Evolutionary conservation across 2,888 invertebrate genomes (phyloP).

Genomic region (Lysandra bellargus): DNA sequence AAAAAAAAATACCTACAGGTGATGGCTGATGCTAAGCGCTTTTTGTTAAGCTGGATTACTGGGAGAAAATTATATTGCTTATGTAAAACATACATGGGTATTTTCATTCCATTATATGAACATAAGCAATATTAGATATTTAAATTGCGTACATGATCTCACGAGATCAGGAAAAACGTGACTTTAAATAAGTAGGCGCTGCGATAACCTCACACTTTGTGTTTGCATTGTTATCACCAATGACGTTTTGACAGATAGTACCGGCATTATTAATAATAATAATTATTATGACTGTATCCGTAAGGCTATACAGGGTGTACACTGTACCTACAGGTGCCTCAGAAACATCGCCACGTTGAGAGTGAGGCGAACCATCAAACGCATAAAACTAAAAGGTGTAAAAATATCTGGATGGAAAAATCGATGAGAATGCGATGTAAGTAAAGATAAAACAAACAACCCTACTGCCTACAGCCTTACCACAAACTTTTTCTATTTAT

Average conservation of each 20-base stretch:
- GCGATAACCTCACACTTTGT: conserved; percentile 11
- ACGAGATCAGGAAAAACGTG: conserved; percentile 30
- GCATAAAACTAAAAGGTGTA: no score
- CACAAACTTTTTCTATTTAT: no score
- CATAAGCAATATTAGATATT: conserved; percentile 1
- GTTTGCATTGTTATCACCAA: conserved; percentile 17
- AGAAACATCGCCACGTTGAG: not conserved
- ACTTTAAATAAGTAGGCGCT: conserved; percentile 15
- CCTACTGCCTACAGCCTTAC: no score
- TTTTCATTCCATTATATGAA: not conserved
- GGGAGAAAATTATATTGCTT: not conserved
- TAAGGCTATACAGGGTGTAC: not conserved
- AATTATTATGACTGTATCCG: not conserved
- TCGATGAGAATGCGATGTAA: no score
- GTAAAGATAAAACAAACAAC: no score
- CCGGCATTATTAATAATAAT: not conserved
- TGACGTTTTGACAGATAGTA: conserved; percentile 23
- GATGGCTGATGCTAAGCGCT: no score
- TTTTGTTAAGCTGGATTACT: not conserved
- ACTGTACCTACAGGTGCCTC: not conserved
- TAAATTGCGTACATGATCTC: conserved; percentile 18
- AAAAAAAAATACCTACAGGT: no score
- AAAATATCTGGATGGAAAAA: no score
- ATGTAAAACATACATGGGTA: not conserved
- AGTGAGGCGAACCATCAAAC: no score